phyloP scores from a whole-genome alignment of 2,113 vertebrate species.

The Vulpes vulpes region DNA sequence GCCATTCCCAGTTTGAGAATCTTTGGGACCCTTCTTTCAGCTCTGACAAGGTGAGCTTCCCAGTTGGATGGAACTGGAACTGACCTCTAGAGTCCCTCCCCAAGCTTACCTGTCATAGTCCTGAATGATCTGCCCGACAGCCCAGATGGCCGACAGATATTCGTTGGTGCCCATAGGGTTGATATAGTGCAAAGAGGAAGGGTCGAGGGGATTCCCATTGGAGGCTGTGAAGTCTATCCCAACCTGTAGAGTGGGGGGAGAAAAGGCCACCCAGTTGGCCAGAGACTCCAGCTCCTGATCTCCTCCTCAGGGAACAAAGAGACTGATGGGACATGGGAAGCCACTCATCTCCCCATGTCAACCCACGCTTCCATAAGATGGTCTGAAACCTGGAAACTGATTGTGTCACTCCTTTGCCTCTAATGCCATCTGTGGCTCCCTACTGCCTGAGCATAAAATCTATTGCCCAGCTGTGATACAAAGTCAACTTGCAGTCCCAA shows the following conservation, averaged over 20 bases:
- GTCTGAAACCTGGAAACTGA: not conserved
- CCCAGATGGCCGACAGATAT: conserved; percentile 97
- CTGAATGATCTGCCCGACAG: conserved; percentile 99
- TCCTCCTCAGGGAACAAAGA: not conserved
- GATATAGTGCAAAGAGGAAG: conserved; percentile 97
- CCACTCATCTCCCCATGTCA: not conserved
- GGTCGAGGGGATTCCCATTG: conserved; percentile 96
- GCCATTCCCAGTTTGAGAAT: not conserved
- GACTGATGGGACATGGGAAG: not conserved
- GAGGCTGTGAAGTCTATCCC: conserved; percentile 99
- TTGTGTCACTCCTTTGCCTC: not conserved
- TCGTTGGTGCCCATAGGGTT: conserved; percentile 98
- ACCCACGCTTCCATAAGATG: not conserved
- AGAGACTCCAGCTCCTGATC: not conserved
- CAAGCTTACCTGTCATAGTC: conserved; percentile 96
- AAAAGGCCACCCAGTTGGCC: not conserved
- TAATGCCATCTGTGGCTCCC: not conserved
- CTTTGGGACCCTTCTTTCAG: not conserved
- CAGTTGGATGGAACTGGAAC: not conserved
- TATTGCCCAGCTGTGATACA: not conserved
- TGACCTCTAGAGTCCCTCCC: not conserved
- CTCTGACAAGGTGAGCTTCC: not conserved
- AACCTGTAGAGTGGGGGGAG: conserved; percentile 87
- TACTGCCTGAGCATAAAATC: not conserved
- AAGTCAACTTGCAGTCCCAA: not conserved